Base-by-base conservation (phyloP, 2,888 invertebrate genomes). In the Scrobipalpa costella region DNA sequence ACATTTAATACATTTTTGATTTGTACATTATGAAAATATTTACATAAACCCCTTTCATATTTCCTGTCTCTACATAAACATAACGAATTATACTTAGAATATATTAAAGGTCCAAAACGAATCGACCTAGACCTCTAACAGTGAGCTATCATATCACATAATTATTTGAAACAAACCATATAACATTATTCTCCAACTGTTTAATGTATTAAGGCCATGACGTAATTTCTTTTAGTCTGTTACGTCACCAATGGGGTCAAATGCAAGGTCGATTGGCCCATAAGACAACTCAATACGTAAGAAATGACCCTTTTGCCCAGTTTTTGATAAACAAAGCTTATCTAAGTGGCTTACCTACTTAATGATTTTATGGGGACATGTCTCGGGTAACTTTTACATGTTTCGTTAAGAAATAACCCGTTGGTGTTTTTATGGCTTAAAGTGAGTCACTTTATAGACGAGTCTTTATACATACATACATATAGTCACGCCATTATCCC, bases 181-280 rank as follows among this genome's bases (percentile, higher is more conserved):
- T 9, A 34, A 34, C 1, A 34, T n/a, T 34, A 34, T 13, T 15
- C 15, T 34, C 2, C 34, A 15, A 15, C 33, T 34, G 55, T 55
- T 27, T 52, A 60, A 60, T 47, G 47, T 60, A 60, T 60, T 60
- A 59, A 59, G 59, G 59, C 21, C 59, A 15, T 60, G 47, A 60
- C 49, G 60, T 60, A 60, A 59, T 60, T 21, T 47, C 17, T 21
- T 49, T 60, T n/a, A 33, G 34, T 44, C 21, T 1, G 17, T 60
- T 60, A 61, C 36, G 61, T 52, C 50, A 61, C 13, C 50, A 61
- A 61, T 27, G 50, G 15, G 61, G 61, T 61, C 61, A 61, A 61
- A 61, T 52, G 52, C 61, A 61, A 61, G 61, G 61, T 61, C 52
- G 50, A 19, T 52, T 21, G 27, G n/a, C 13, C 34, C 52, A 33